Evolutionary conservation across 2,113 vertebrate species (phyloP), one percentile per base, ranked within the genome.

Genomic region (Rhinopomastus cyanomelas): DNA sequence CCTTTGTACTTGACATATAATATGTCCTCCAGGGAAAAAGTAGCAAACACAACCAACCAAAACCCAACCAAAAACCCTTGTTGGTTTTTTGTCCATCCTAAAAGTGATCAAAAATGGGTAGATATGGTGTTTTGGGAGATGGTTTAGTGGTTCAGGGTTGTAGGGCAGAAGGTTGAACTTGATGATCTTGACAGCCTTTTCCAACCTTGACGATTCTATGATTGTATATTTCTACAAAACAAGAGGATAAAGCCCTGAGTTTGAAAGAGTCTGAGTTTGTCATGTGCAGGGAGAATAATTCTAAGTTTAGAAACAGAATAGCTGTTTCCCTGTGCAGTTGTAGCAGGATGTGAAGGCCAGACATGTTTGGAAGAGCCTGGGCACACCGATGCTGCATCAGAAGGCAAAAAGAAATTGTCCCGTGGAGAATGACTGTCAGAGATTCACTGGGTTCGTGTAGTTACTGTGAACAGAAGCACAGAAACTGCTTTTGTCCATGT

Each of bases 401-500:
- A 85, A 42, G 19, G 62, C 22, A 65, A 69, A 90, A 87, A 15
- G 46, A 92, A 85, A 46, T 59, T 32, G 25, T 34, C 25, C 32
- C 68, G 46, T 76, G 15, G 67, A 51, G 71, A 89, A 85, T 46
- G 71, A 46, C 55, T 92, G 64, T 30, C 36, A 68, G 85, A 73
- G 30, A 69, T 61, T 81, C 8, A 20, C 25, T 73, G 51, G 51
- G 32, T 82, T 76, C 5, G 3, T n/a, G 51, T 53, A 61, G 36
- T 53, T 87, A 25, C 44, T 92, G 78, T 2, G 14, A 91, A 36
- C 61, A 60, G 27, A 32, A 51, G 8, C 36, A 51, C 10, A 77
- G 75, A 53, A 77, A 13, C 36, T 80, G 67, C 57, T 91, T 91
- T 93, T 92, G 53, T 72, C 86, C 74, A 57, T 7, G 73, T 55